Conservation (phyloP, 2,888 invertebrate species). For the Diploptera punctata region DNA sequence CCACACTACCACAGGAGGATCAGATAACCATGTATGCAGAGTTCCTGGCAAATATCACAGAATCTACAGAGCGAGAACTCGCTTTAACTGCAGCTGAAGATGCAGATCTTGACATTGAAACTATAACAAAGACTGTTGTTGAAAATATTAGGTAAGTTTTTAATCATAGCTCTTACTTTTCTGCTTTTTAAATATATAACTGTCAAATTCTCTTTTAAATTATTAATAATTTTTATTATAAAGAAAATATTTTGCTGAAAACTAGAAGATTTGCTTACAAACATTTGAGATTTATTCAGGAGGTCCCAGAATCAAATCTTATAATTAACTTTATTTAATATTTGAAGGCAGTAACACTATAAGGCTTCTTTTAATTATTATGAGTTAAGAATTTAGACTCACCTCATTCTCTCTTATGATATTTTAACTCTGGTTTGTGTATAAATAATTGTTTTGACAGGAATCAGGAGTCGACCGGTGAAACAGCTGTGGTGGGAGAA, state of each 20-base stretch:
- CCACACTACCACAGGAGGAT: slow-evolving; percentile 72
- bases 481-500: slow-evolving; percentile 55
- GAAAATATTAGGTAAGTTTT: slow-evolving; percentile 66
- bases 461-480: background rate
- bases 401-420: too few relatives aligned
- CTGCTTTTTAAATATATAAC: background rate
- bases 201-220: background rate
- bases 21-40: slow-evolving; percentile 71
- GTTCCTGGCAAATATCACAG: slow-evolving; percentile 63
- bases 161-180: too few relatives aligned
- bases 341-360: too few relatives aligned
- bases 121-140: slow-evolving; percentile 84
- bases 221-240: too few relatives aligned
- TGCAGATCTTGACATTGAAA: slow-evolving; percentile 82
- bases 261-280: too few relatives aligned
- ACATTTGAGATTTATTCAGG: too few relatives aligned
- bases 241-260: background rate
- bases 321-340: background rate
- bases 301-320: too few relatives aligned
- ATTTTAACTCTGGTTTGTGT: too few relatives aligned
- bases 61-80: slow-evolving; percentile 66
- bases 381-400: too few relatives aligned
- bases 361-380: too few relatives aligned
- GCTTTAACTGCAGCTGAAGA: slow-evolving; percentile 74
- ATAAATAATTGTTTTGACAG: too few relatives aligned